These are phyloP conservation scores for Nemoura dubitans DNA, from an alignment of 2,888 invertebrate genomes.

Conservation along the genomic window DNA sequence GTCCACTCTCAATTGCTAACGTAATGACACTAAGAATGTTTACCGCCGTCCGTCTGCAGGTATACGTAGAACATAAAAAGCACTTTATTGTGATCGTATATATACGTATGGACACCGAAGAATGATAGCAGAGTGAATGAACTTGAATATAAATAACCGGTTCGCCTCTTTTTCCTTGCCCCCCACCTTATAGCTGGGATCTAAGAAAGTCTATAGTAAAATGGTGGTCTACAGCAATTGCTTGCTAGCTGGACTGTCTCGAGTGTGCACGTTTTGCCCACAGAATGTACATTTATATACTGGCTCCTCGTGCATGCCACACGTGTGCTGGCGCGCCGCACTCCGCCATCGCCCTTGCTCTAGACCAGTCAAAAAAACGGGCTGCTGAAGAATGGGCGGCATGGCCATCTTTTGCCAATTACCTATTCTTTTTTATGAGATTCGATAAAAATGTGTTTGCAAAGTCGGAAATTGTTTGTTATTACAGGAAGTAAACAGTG, in stretches of 20 bases:
- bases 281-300: no score
- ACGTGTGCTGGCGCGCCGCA: neutral
- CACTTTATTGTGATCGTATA: neutral
- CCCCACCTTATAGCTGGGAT: neutral
- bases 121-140: slow-evolving; percentile 32
- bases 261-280: neutral
- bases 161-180: slow-evolving; percentile 7
- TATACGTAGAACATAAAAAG: neutral
- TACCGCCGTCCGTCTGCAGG: neutral
- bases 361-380: no score
- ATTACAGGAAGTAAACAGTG: no score
- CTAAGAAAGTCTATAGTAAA: neutral
- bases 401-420: no score
- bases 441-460: no score
- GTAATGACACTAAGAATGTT: neutral
- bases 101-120: neutral
- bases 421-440: no score
- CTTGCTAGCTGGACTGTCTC: neutral
- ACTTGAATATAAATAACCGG: slow-evolving; percentile 29
- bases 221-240: neutral
- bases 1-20: neutral
- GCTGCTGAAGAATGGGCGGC: no score
- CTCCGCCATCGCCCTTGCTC: no score
- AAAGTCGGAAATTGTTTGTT: no score
- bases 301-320: neutral